Base-by-base conservation (phyloP, 2,888 invertebrate species). In the Epiblema foenella region DNA sequence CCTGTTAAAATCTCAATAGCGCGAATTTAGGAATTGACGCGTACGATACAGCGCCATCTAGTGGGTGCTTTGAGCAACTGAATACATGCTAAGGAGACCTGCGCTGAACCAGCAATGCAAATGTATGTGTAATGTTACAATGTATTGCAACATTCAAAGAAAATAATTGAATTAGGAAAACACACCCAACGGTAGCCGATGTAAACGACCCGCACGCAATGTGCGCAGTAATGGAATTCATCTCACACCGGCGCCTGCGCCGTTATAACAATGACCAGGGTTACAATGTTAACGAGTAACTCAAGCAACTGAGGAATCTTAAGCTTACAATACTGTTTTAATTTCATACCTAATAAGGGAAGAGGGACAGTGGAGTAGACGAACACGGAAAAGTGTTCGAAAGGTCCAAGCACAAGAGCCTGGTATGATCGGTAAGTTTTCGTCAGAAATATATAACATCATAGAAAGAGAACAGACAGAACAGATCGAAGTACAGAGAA, bases 211-310 rank as follows among this genome's bases (percentile, higher is more conserved):
- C 75, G 76, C 73, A 72, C 76, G 71, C 76, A 74, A 75, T 75
- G 74, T 83, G 84, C 83, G 81, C 81, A 78, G 79, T 89, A 87
- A 88, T 89, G 83, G 85, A 85, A 90, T 90, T 89, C 90, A 87
- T 89, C 86, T 89, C 90, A 88, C 89, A 89, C 82, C 82, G 82
- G 78, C 82, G 83, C 79, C 79, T 78, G 75, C 76, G 68, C 76
- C 75, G 84, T 82, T 81, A 89, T 89, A 85, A 88, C 88, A 87
- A 87, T 89, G 90, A 89, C 85, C 89, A 81, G 78, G 67, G 81
- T 75, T 24, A 70, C 59, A 42, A 65, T 65, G 59, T 52, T 65
- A 58, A 65, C 52, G 46, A 65, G 59, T n/a, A n/a, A n/a, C n/a
- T n/a, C n/a, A n/a, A n/a, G n/a, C 20, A 54, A 11, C n/a, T 17